phyloP scores from a whole-genome alignment of 2,797 vertebrate species.

The Artibeus lituratus region DNA sequence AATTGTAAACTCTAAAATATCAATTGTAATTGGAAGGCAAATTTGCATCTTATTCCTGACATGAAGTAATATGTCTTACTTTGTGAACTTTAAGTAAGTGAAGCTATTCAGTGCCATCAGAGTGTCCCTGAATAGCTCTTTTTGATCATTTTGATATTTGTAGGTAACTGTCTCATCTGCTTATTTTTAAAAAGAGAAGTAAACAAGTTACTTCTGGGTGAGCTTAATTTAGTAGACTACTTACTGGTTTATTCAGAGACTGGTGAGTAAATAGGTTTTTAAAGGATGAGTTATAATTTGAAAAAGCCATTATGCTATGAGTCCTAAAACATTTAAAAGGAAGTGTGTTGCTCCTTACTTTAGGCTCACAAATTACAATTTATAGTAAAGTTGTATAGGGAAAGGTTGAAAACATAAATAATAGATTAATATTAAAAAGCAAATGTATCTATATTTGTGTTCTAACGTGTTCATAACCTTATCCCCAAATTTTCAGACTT shows the following conservation, averaged over 20 bases:
- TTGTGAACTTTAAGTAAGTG: slow-evolving; percentile 49
- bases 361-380: not conserved
- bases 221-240: slow-evolving; percentile 37
- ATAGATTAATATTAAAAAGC: not conserved
- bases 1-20: slow-evolving; percentile 53
- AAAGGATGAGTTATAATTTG: not conserved
- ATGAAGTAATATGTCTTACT: slow-evolving; percentile 1
- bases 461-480: not conserved
- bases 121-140: slow-evolving; percentile 7
- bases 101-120: not conserved
- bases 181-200: slow-evolving; percentile 31
- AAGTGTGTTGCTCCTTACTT: not conserved
- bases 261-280: not conserved
- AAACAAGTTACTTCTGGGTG: slow-evolving; percentile 54
- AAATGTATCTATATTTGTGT: not conserved
- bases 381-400: not conserved
- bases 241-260: slow-evolving; percentile 30
- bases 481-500: not conserved
- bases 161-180: not conserved
- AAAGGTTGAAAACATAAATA: not conserved
- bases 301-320: not conserved
- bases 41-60: slow-evolving; percentile 38
- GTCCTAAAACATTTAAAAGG: not conserved
- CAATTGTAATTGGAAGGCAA: slow-evolving; percentile 37
- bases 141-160: slow-evolving; percentile 45